phyloP scores from a whole-genome alignment of 2,888 invertebrate genomes.

The Tetragnatha montana region DNA sequence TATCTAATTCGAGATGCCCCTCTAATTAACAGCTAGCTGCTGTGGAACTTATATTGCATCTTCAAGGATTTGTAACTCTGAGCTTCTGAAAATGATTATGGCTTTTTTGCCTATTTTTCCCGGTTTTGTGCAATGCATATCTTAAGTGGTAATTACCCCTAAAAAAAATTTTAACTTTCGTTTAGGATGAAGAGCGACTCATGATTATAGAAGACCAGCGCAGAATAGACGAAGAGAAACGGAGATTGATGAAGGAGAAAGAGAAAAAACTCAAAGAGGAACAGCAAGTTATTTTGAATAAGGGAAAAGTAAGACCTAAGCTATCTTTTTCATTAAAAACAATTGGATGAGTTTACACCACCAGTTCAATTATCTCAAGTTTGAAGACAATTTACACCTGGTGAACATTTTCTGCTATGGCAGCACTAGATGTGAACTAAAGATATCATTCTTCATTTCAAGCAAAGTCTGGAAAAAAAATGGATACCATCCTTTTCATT shows the following conservation, averaged over 20 bases:
- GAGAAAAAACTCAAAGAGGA: slow-evolving; percentile 94
- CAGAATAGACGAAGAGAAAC: slow-evolving; percentile 95
- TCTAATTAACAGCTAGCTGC: too few species aligned
- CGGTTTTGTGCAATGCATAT: not conserved
- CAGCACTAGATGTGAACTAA: slow-evolving; percentile 12
- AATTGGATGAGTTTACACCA: slow-evolving; percentile 16
- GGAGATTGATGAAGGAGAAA: slow-evolving; percentile 93
- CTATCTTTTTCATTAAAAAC: slow-evolving; percentile 88
- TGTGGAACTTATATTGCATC: too few species aligned
- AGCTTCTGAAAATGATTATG: not conserved
- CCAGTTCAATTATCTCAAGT: not conserved
- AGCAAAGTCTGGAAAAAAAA: not conserved
- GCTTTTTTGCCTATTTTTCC: too few species aligned
- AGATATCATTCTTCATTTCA: not conserved
- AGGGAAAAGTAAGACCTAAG: slow-evolving; percentile 97
- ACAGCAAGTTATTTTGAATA: slow-evolving; percentile 97
- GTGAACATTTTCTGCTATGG: not conserved
- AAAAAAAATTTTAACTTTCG: slow-evolving; percentile 24
- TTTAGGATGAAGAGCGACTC: slow-evolving; percentile 95
- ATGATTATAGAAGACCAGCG: slow-evolving; percentile 98
- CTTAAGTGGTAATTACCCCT: not conserved
- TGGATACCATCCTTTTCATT: not conserved
- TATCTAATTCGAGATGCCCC: too few species aligned
- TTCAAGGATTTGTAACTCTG: too few species aligned
- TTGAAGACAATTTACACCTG: slow-evolving; percentile 2